phyloP scores from a whole-genome alignment of 1,140 invertebrate genomes.

The Orchestia grillus region DNA sequence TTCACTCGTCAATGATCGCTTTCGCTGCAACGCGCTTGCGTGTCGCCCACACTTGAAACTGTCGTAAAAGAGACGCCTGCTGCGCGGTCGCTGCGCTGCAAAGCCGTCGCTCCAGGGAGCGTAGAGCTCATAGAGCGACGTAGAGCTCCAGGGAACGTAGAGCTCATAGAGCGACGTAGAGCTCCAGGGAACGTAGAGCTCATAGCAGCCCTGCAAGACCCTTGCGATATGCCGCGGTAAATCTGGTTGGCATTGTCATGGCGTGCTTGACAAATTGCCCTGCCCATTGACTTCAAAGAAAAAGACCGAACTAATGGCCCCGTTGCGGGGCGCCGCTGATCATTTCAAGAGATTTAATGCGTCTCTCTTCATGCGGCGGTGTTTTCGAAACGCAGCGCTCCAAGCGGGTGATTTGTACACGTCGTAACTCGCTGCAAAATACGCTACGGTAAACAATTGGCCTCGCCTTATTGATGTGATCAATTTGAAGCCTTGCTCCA shows the following conservation, averaged over 20 bases:
- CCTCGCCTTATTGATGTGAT: background rate
- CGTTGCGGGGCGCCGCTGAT: background rate
- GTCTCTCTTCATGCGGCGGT: background rate
- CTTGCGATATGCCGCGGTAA: constrained; percentile 18
- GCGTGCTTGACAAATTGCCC: constrained; percentile 40
- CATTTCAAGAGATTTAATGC: constrained; percentile 46
- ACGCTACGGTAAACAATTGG: background rate
- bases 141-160: no score
- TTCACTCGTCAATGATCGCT: background rate
- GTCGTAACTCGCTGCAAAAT: background rate
- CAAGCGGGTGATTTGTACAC: background rate
- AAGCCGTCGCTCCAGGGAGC: background rate
- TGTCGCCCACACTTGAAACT: background rate
- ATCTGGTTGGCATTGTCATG: constrained; percentile 33
- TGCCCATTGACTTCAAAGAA: constrained; percentile 45
- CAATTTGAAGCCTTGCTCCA: background rate
- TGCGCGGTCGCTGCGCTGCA: background rate
- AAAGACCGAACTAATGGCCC: constrained; percentile 24
- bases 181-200: no score
- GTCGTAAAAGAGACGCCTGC: background rate
- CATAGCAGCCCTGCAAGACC: background rate
- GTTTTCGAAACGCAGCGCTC: background rate
- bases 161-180: background rate
- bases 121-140: background rate
- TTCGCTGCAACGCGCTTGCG: background rate